Conservation (phyloP, 2,113 vertebrate genomes). For the Antennarius striatus region DNA sequence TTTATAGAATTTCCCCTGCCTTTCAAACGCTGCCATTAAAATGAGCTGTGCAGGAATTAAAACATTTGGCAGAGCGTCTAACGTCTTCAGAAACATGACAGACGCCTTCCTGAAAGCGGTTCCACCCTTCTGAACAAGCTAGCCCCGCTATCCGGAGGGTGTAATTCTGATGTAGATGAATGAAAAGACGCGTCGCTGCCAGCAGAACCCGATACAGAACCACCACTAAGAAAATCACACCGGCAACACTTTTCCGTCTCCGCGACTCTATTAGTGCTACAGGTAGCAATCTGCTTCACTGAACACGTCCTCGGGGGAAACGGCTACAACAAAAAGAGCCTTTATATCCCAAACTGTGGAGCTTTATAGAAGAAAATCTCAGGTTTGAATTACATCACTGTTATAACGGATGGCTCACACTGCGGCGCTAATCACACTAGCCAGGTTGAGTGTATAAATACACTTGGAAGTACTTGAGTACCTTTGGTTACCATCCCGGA, state of each 20-base stretch:
- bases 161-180: background rate
- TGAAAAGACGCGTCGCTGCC: background rate
- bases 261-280: background rate
- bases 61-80: slow-evolving; percentile 43
- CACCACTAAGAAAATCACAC: no score
- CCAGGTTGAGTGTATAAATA: no score
- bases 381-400: no score
- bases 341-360: no score
- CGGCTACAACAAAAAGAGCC: no score
- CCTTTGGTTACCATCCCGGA: no score
- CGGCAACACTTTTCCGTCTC: background rate
- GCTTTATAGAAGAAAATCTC: no score
- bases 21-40: slow-evolving; percentile 30
- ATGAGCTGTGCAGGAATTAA: slow-evolving; percentile 36
- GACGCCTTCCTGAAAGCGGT: slow-evolving; percentile 21
- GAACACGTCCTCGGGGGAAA: background rate
- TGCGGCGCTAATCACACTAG: no score
- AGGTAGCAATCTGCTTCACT: slow-evolving; percentile 16
- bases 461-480: no score
- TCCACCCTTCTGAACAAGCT: slow-evolving; percentile 19
- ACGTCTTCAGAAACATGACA: slow-evolving; percentile 39
- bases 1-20: slow-evolving; percentile 34
- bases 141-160: background rate
- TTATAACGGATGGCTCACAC: no score
- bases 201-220: background rate